Evolutionary conservation across 2,888 invertebrate species (phyloP), one percentile per base, ranked within the genome.

Genomic region (Pyrgus malvae): DNA sequence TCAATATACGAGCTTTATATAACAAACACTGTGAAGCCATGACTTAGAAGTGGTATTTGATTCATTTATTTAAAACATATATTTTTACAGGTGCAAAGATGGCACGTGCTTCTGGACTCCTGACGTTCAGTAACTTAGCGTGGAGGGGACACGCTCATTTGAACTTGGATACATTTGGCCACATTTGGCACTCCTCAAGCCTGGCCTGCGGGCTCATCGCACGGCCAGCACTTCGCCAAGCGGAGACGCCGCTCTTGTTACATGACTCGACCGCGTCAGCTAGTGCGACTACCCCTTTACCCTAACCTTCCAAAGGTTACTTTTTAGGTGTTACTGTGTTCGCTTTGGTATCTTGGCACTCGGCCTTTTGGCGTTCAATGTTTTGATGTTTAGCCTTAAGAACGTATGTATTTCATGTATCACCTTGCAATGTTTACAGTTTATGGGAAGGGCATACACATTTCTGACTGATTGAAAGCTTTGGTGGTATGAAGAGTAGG

Each of bases 81-180:
- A 35, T 35, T 7, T 8, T 35, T 33, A 37, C 45, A 98, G 88
- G 94, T 98, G 57, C 96, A 97, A 75, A 94, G 97, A 50, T 98
- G 98, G 98, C 98, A 98, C 82, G 94, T 98, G 27, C 86, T 98
- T 59, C 92, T 97, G 66, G 94, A 94, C 76, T 94, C 94, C 81
- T 93, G 93, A 93, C 92, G 91, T 66, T 70, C 87, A 57, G 68
- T 72, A 60, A 82, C 82, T 14, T 87, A 87, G 80, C 69, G 76
- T 72, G 75, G 51, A 59, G 73, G 59, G 55, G 70, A 60, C 59
- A 71, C 76, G 67, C 69, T 65, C 60, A 66, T 67, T 55, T 83
- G 80, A 79, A 66, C 40, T 62, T 50, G 54, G 61, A 58, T 51
- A 35, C 50, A 12, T 25, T 48, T 19, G 25, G 38, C 40, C 54